phyloP scores from a whole-genome alignment of 2,888 invertebrate species.

The Tetragonula carbonaria region DNA sequence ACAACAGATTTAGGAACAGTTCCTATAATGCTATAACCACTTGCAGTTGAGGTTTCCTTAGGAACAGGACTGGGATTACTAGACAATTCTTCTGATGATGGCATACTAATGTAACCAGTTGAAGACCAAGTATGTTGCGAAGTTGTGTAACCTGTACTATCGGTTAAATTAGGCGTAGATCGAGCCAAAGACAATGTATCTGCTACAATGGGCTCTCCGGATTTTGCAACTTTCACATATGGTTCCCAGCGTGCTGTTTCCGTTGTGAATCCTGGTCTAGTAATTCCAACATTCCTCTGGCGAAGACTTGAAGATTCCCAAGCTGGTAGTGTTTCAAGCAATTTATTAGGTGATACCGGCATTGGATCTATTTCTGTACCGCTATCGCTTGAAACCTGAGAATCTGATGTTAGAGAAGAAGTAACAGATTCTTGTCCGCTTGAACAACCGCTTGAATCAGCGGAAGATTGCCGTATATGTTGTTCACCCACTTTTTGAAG shows the following conservation, averaged over 20 bases:
- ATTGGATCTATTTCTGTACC: slow-evolving; percentile 80
- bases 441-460: slow-evolving; percentile 86
- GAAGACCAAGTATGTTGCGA: slow-evolving; percentile 81
- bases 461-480: slow-evolving; percentile 82
- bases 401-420: slow-evolving; percentile 85
- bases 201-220: slow-evolving; percentile 71
- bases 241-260: slow-evolving; percentile 79
- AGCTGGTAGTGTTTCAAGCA: slow-evolving; percentile 75
- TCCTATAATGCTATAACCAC: slow-evolving; percentile 78
- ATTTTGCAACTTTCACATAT: slow-evolving; percentile 79
- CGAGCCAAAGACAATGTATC: slow-evolving; percentile 80
- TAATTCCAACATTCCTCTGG: slow-evolving; percentile 78
- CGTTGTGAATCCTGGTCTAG: slow-evolving; percentile 58
- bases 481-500: slow-evolving; percentile 82
- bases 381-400: slow-evolving; percentile 84
- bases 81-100: slow-evolving; percentile 77
- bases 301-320: slow-evolving; percentile 81
- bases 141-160: slow-evolving; percentile 74
- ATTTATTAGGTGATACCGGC: slow-evolving; percentile 75
- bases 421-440: slow-evolving; percentile 86
- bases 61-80: slow-evolving; percentile 79
- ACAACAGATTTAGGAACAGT: slow-evolving; percentile 67
- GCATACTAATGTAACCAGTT: slow-evolving; percentile 78
- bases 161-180: slow-evolving; percentile 81
- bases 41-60: slow-evolving; percentile 69